A percentile compares a stretch with the other conserved stretches of the same genome.
phyloP scores from a whole-genome alignment of 2,888 invertebrate species.

The Lissocephala sabroskyi region DNA sequence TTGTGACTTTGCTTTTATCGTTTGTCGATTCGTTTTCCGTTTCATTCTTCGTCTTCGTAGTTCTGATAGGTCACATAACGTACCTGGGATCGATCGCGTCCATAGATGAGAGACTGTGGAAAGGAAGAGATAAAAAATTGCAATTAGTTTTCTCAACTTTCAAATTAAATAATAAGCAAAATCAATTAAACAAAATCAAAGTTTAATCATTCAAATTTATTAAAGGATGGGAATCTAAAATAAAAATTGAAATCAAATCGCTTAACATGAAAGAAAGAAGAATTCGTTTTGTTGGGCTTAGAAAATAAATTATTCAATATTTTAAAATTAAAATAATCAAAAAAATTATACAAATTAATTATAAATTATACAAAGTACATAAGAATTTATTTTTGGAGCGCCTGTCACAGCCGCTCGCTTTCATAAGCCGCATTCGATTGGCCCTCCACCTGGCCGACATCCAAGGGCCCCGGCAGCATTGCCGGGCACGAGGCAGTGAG shows the following conservation, averaged over 20 bases:
- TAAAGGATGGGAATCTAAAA: conserved; percentile 8
- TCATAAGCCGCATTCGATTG: conserved; percentile 62
- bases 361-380: neutral
- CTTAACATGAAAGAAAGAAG: no score
- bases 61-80: conserved; percentile 96
- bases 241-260: neutral
- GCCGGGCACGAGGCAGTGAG: conserved; percentile 50
- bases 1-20: conserved; percentile 45
- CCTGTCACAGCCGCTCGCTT: conserved; percentile 54
- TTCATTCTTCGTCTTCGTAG: conserved; percentile 87
- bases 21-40: conserved; percentile 22
- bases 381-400: conserved; percentile 1
- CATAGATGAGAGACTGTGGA: conserved; percentile 86
- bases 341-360: conserved; percentile 14
- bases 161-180: conserved; percentile 13
- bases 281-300: no score
- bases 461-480: conserved; percentile 38
- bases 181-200: conserved; percentile 14
- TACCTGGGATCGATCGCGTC: conserved; percentile 89
- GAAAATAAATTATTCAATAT: no score
- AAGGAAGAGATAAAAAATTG: neutral
- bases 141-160: neutral
- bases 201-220: conserved; percentile 16
- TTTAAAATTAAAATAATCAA: conserved; percentile 13
- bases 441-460: conserved; percentile 23